These are phyloP conservation scores for Lithophane semibrunnea DNA, from an alignment of 2,888 invertebrate genomes.

Conservation along the genomic window DNA sequence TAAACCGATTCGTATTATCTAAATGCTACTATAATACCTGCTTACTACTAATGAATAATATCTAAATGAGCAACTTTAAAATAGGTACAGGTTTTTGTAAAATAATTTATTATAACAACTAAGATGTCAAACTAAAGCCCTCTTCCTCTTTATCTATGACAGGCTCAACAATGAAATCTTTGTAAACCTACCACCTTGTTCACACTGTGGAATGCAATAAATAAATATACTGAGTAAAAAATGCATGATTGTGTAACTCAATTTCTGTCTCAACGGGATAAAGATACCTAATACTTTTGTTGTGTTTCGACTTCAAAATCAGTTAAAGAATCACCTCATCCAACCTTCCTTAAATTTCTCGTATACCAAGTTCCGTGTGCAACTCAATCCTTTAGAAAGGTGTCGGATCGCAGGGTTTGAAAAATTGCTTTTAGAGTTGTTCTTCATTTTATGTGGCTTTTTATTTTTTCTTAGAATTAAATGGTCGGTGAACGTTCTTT, in stretches of 20 bases:
- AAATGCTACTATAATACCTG: too few relatives aligned
- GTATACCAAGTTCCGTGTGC: constrained; percentile 26
- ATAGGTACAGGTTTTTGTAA: background rate
- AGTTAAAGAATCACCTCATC: constrained; percentile 28
- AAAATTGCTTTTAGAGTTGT: constrained; percentile 38
- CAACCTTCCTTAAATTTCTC: constrained; percentile 29
- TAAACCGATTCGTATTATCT: too few relatives aligned
- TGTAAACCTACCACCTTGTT: background rate
- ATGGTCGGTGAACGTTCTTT: constrained; percentile 1
- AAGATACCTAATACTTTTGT: background rate
- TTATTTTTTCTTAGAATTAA: constrained; percentile 17
- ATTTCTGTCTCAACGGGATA: background rate
- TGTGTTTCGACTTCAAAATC: background rate
- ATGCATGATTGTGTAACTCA: too few relatives aligned
- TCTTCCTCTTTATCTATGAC: background rate
- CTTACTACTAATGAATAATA: background rate
- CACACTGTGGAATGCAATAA: background rate
- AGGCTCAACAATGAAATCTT: too few relatives aligned
- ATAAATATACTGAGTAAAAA: background rate
- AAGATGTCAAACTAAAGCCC: background rate
- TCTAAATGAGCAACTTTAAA: background rate
- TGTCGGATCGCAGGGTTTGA: constrained; percentile 47
- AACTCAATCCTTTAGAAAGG: constrained; percentile 56
- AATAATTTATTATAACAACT: background rate
- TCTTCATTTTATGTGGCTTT: constrained; percentile 31